Conservation (phyloP, 2,888 invertebrate species). For the Drymonia ruficornis region DNA sequence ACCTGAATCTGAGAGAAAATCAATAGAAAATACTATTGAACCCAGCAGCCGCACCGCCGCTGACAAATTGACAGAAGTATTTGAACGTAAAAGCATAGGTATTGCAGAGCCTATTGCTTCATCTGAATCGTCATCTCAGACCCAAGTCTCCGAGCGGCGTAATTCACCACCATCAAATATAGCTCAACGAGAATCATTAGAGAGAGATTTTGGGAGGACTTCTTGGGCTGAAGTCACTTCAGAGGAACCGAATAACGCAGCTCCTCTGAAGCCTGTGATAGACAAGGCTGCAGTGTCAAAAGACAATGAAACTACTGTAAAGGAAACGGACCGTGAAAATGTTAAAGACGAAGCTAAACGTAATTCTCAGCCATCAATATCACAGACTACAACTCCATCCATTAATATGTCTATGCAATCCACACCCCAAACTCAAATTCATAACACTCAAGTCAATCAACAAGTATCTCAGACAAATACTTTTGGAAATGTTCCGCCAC, state of each 20-base stretch:
- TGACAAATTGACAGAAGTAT: slow-evolving; percentile 78
- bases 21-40: slow-evolving; percentile 63
- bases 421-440: slow-evolving; percentile 45
- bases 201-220: slow-evolving; percentile 72
- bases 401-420: slow-evolving; percentile 35
- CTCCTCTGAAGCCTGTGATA: slow-evolving; percentile 41
- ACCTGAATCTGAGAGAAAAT: slow-evolving; percentile 77
- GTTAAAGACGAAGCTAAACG: slow-evolving; percentile 41
- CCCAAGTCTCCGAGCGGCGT: slow-evolving; percentile 78
- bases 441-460: slow-evolving; percentile 49
- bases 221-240: slow-evolving; percentile 80
- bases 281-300: slow-evolving; percentile 54
- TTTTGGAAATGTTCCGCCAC: slow-evolving; percentile 31
- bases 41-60: slow-evolving; percentile 73
- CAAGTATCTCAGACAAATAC: slow-evolving; percentile 45
- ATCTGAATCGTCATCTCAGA: slow-evolving; percentile 60
- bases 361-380: slow-evolving; percentile 33
- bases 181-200: slow-evolving; percentile 75
- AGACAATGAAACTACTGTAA: slow-evolving; percentile 46
- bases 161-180: slow-evolving; percentile 68
- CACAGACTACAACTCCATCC: slow-evolving; percentile 32
- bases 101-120: slow-evolving; percentile 64
- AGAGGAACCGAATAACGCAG: slow-evolving; percentile 60
- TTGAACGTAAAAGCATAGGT: slow-evolving; percentile 78
- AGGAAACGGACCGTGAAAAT: slow-evolving; percentile 47